Evolutionary conservation across 1,140 invertebrate species (phyloP), one percentile per base, ranked within the genome.

Genomic region (Antheraea mylitta): DNA sequence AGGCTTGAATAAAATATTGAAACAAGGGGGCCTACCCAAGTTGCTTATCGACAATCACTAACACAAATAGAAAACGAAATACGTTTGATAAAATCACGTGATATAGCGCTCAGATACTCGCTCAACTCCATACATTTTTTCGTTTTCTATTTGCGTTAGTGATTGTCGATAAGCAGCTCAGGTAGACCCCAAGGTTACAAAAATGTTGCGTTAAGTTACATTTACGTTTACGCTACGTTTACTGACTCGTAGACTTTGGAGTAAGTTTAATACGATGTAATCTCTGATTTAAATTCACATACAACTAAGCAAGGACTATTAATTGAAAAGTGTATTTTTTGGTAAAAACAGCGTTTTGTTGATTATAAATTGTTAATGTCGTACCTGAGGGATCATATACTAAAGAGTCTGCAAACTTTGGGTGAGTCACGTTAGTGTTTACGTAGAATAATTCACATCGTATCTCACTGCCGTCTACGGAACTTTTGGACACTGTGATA

Each of bases 371-470:
- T 13, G 19, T 30, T 4, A 60, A n/a, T 7, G 18, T 71, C 72
- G 72, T 77, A 85, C 85, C 81, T 72, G 81, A 59, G n/a, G 72
- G 63, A 9, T 77, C 48, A 65, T 72, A 86, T 0, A 71, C 77
- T 58, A 75, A 65, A 7, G 70, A 72, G 9, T 72, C 70, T 9
- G 70, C 62, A 60, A 76, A 84, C 8, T 68, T 77, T 13, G 71
- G 72, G 42, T 80, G 80, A 1, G 76, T 72, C 36, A 85, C 64
- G 30, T 72, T 73, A 16, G 58, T 19, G 67, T 84, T 73, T 8
- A 58, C 45, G 62, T 71, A 87, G 19, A 76, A 74, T 7, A 88
- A 70, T 48, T 84, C 80, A 70, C 86, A 88, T 59, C 60, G 67
- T 48, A 83, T 68, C 48, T 84, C 74, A 4, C 66, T 69, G 30